phyloP scores from a whole-genome alignment of 2,113 vertebrate species.

The Paramormyrops kingsleyae region DNA sequence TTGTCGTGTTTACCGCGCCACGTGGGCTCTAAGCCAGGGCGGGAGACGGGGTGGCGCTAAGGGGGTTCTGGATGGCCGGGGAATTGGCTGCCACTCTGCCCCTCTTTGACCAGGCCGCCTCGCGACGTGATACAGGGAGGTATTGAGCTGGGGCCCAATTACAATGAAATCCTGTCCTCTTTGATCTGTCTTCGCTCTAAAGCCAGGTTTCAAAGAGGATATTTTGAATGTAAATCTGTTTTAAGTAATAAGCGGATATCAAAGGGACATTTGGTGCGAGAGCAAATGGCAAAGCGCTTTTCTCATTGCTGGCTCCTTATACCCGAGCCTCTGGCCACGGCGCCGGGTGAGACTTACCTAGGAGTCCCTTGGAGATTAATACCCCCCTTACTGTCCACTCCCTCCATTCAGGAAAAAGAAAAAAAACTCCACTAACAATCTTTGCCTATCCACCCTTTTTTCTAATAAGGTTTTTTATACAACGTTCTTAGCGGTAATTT shows the following conservation, averaged over 20 bases:
- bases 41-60: not conserved
- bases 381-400: too few relatives aligned
- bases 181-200: slow-evolving; percentile 17
- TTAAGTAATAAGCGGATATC: slow-evolving; percentile 31
- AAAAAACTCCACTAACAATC: too few relatives aligned
- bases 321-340: not conserved
- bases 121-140: slow-evolving; percentile 8
- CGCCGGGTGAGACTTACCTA: too few relatives aligned
- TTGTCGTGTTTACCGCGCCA: not conserved
- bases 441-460: too few relatives aligned
- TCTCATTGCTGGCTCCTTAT: not conserved
- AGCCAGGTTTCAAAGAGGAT: slow-evolving; percentile 24
- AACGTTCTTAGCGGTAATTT: too few relatives aligned
- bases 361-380: too few relatives aligned
- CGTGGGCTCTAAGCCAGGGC: not conserved
- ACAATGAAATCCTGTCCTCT: slow-evolving; percentile 20
- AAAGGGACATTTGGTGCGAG: slow-evolving; percentile 21
- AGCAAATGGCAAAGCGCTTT: slow-evolving; percentile 24
- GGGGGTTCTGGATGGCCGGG: not conserved
- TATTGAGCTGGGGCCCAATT: slow-evolving; percentile 15
- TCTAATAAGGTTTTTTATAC: too few relatives aligned
- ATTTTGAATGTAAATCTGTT: slow-evolving; percentile 27
- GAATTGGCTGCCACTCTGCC: not conserved
- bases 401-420: too few relatives aligned
- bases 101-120: not conserved